A percentile compares a stretch with the other conserved stretches of the same genome.
These are phyloP conservation scores for Epicauta chinensis DNA, from an alignment of 1,140 invertebrate species.

Conservation along the genomic window DNA sequence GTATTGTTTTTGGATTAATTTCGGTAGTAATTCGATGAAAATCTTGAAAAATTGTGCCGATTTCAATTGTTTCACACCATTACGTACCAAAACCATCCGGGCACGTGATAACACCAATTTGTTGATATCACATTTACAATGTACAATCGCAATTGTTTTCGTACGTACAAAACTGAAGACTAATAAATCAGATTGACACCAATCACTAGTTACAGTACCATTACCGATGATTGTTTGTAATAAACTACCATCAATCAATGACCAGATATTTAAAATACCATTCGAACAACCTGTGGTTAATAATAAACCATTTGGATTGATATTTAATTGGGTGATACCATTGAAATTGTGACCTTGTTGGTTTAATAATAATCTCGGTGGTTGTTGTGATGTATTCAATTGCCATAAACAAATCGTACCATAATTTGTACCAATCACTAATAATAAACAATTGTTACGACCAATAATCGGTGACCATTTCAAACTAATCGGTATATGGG, in stretches of 20 bases:
- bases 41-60: constrained; percentile 52
- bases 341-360: constrained; percentile 51
- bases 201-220: constrained; percentile 45
- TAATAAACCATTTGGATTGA: constrained; percentile 49
- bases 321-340: constrained; percentile 47
- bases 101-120: constrained; percentile 44
- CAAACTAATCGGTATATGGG: constrained; percentile 43
- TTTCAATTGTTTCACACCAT: constrained; percentile 51
- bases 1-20: constrained; percentile 50
- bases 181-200: no score
- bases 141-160: constrained; percentile 49
- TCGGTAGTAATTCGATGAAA: constrained; percentile 49
- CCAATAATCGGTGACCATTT: constrained; percentile 48
- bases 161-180: constrained; percentile 49
- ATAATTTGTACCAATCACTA: constrained; percentile 47
- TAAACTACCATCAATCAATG: constrained; percentile 52
- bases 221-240: constrained; percentile 52
- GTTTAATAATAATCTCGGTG: constrained; percentile 40
- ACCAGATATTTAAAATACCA: constrained; percentile 60
- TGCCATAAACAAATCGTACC: constrained; percentile 51
- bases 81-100: constrained; percentile 46
- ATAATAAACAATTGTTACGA: constrained; percentile 37
- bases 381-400: constrained; percentile 36
- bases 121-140: constrained; percentile 41
- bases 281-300: constrained; percentile 49